Evolutionary conservation across 2,888 invertebrate species (phyloP), one percentile per base, ranked within the genome.

Genomic region (Julus scandinavius): DNA sequence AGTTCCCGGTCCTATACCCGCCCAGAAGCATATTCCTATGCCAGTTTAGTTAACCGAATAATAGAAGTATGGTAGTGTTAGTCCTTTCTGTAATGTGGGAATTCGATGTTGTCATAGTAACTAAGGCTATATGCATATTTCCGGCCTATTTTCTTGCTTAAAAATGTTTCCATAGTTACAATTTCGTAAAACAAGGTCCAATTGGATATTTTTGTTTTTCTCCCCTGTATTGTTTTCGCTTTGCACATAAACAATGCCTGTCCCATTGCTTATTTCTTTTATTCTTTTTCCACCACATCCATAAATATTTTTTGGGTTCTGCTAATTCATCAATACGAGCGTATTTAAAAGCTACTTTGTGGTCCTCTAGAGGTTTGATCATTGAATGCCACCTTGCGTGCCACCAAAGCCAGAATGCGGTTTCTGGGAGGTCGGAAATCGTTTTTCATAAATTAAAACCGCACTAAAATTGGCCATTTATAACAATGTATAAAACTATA

Each of bases 111-210:
- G 45, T 50, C 85, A 85, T 85, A 85, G 85, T 50, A 85, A 85
- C 85, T 72, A 20, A 29, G 29, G 29, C 0, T 40, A n/a, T 85
- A 50, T 45, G 49, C 85, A 49, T 50, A 50, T 50, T 85, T 85
- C 85, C 85, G 45, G 85, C 41, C 85, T 85, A 85, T 45, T 50
- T 50, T 45, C 41, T 41, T 85, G 49, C 49, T 85, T 85, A 85
- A 85, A 85, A 85, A 50, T 85, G 85, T 50, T 85, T 85, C 85
- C 85, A 85, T 85, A 85, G 85, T 85, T 49, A 85, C 85, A 72
- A 72, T 72, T 72, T 72, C 5, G 20, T 72, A 45, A 50, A 85
- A 85, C 45, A 49, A 85, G 45, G 85, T 50, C 49, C 85, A 29
- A 85, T 29, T 85, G 45, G 45, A 85, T 45, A 50, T 85, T 85